Evolutionary conservation across 2,888 invertebrate genomes (phyloP).

Genomic region (Formica aserva): DNA sequence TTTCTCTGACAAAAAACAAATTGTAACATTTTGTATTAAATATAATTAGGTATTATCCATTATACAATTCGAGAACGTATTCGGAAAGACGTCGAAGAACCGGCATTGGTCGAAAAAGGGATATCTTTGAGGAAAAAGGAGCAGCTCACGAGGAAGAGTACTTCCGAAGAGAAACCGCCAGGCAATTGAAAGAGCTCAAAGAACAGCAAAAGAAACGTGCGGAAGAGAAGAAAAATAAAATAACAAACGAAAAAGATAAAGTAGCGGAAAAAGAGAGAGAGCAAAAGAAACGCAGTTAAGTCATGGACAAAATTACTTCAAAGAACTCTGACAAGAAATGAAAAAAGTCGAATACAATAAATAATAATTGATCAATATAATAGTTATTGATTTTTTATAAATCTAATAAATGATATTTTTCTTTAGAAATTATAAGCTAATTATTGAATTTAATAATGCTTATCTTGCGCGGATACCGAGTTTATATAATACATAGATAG

Average conservation of each 20-base stretch:
- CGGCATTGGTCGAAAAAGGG: constrained; percentile 80
- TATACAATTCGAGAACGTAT: constrained; percentile 7
- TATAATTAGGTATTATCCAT: constrained; percentile 13
- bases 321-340: background rate
- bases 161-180: constrained; percentile 78
- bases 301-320: background rate
- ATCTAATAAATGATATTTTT: background rate
- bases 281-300: background rate
- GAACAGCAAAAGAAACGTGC: constrained; percentile 52
- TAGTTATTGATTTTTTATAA: background rate
- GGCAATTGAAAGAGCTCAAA: constrained; percentile 77
- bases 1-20: background rate
- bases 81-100: constrained; percentile 78
- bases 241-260: constrained; percentile 23
- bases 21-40: constrained; percentile 1
- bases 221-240: constrained; percentile 46
- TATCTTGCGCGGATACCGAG: background rate
- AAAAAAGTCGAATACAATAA: background rate
- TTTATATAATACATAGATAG: background rate
- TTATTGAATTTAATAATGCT: background rate
- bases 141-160: constrained; percentile 81
- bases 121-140: constrained; percentile 80
- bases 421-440: background rate
- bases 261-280: constrained; percentile 22
- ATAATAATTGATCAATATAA: background rate